Base-by-base conservation (phyloP, 2,888 invertebrate genomes). In the Conus canariensis region DNA sequence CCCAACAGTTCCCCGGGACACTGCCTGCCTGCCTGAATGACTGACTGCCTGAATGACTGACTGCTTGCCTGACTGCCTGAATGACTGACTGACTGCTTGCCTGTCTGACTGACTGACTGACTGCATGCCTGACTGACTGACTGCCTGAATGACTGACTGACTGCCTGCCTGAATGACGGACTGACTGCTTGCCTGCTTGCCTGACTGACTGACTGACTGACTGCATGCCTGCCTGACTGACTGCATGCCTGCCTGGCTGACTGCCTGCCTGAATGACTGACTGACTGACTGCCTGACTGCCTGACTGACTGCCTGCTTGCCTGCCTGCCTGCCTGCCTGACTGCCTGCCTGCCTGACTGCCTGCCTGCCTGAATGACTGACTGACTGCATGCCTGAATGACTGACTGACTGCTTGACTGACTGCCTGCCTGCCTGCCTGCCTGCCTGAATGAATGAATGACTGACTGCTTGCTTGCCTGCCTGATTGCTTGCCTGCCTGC, bases 251-350 rank as follows among this genome's bases (percentile, higher is more conserved):
- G 87, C 45, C 70, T 87, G 87, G 1, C 70, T 87, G 87, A 2
- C 45, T 86, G 86, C 0, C 70, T 70, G 87, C 70, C 45, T 87
- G 87, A 7, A 45, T 87, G 87, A 30, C 45, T 87, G 70, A 70
- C 70, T 87, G 70, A 19, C 70, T 87, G 70, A 5, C 45, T 87
- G 87, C 7, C 25, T 85, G 85, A 14, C 60, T 85, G 85, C 14
- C 60, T 85, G 60, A 0, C 60, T 85, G 85, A 25, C 60, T 85
- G 85, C 8, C 60, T 85, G 85, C 10, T 25, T 86, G 86, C 22
- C 86, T 86, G 87, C 25, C 64, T 87, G 87, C n/a, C 58, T 85
- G 85, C 19, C 85, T 85, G 85, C 22, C 85, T 85, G 85, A 59
- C 85, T 85, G 85, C 19, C 85, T 85, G 85, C n/a, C 85, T 85